These are phyloP conservation scores for Tiliqua scincoides DNA, from an alignment of 2,113 vertebrate species.

Conservation along the genomic window DNA sequence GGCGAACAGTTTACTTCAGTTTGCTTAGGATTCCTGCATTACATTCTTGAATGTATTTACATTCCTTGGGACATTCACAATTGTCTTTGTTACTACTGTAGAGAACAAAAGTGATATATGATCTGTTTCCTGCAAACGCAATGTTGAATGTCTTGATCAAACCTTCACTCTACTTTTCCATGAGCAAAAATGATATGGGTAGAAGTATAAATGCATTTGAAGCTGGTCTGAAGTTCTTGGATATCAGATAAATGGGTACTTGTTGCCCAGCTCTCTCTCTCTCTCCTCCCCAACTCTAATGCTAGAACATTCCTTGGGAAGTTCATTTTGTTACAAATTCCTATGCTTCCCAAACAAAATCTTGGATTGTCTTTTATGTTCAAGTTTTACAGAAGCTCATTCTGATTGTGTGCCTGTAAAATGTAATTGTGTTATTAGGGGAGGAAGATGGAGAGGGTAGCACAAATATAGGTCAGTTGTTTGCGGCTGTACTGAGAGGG, in stretches of 20 bases:
- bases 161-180: background rate
- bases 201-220: background rate
- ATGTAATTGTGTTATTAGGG: rapidly evolving
- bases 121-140: background rate
- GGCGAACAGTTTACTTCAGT: too few relatives aligned
- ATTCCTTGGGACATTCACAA: background rate
- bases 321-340: constrained; percentile 41
- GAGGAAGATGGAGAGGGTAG: background rate
- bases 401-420: background rate
- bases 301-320: background rate
- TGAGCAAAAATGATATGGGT: background rate
- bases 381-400: background rate
- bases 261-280: too few relatives aligned
- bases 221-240: background rate
- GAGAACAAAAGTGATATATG: background rate
- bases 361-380: background rate
- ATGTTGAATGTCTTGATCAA: background rate
- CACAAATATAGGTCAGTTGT: background rate
- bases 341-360: background rate
- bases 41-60: background rate
- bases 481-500: background rate
- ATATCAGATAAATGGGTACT: background rate
- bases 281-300: too few relatives aligned
- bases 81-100: background rate
- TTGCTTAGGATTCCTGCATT: background rate